phyloP scores from a whole-genome alignment of 2,113 vertebrate genomes.

The Cyanoliseus patagonus region DNA sequence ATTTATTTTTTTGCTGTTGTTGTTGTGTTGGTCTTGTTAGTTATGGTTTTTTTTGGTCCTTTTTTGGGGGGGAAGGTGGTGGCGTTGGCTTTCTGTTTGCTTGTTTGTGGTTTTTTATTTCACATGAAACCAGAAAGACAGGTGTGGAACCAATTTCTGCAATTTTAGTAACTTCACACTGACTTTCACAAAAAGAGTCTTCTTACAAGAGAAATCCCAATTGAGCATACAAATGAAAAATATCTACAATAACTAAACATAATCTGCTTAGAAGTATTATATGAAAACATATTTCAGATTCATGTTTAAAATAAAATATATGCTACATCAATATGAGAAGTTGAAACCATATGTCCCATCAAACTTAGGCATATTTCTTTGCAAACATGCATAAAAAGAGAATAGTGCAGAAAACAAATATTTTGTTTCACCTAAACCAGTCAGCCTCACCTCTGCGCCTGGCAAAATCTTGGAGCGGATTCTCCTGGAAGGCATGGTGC shows the following conservation, averaged over 20 bases:
- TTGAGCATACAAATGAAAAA: neutral
- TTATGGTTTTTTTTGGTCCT: neutral
- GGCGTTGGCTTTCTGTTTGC: neutral
- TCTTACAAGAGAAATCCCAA: conserved; percentile 34
- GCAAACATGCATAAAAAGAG: conserved; percentile 57
- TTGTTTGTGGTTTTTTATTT: neutral
- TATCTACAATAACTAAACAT: conserved; percentile 14
- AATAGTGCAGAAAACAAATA: conserved; percentile 57
- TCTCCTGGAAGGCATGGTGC: too few relatives aligned
- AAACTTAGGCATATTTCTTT: conserved; percentile 66
- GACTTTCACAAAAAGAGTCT: conserved; percentile 20
- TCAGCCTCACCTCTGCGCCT: too few relatives aligned
- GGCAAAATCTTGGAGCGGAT: too few relatives aligned
- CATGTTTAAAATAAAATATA: conserved; percentile 16
- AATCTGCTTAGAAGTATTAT: neutral
- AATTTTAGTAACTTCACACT: neutral
- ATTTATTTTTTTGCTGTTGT: neutral
- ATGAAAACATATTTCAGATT: neutral
- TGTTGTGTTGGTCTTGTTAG: neutral
- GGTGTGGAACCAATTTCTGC: neutral
- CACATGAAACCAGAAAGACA: neutral
- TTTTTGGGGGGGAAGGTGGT: neutral
- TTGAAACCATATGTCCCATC: conserved; percentile 53
- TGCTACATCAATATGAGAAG: conserved; percentile 47
- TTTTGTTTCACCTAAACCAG: neutral